phyloP scores from a whole-genome alignment of 1,140 invertebrate genomes.

The Cotesia typhae region DNA sequence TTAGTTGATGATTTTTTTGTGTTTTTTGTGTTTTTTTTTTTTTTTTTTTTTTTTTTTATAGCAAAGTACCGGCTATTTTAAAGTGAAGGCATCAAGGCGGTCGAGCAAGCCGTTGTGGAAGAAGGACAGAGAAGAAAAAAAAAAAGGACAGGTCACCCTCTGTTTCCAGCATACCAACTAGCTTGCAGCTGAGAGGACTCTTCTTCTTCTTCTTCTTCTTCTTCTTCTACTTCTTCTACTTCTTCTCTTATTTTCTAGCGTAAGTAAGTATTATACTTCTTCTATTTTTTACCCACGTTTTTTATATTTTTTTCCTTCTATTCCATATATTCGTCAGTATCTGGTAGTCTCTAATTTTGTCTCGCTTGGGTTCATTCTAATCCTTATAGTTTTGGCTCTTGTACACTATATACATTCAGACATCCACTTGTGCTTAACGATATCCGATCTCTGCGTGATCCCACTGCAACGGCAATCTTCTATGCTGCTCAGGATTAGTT shows the following conservation, averaged over 20 bases:
- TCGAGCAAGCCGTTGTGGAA: slow-evolving; percentile 15
- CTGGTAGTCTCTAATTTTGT: background rate
- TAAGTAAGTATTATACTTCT: background rate
- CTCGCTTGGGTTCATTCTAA: too few relatives aligned
- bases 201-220: slow-evolving; percentile 17
- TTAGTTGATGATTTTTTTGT: slow-evolving; percentile 8
- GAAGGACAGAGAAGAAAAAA: background rate
- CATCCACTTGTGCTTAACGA: slow-evolving; percentile 20
- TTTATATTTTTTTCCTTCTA: background rate
- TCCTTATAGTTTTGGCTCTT: too few relatives aligned
- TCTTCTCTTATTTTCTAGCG: too few relatives aligned
- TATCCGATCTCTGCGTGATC: slow-evolving; percentile 28
- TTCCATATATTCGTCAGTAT: background rate
- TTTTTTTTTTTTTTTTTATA: slow-evolving; percentile 27
- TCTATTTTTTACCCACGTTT: background rate
- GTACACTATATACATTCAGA: background rate
- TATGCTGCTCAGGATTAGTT: slow-evolving; percentile 17
- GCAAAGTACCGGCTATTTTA: slow-evolving; percentile 29
- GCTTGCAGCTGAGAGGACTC: slow-evolving; percentile 27
- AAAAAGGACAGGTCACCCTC: slow-evolving; percentile 22
- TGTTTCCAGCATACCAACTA: slow-evolving; percentile 26
- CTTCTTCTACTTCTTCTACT: background rate
- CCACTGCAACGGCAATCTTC: slow-evolving; percentile 13
- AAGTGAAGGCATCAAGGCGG: slow-evolving; percentile 6
- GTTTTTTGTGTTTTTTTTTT: slow-evolving; percentile 19